Conservation (phyloP, 2,113 vertebrate genomes). For the Lonchura striata region DNA sequence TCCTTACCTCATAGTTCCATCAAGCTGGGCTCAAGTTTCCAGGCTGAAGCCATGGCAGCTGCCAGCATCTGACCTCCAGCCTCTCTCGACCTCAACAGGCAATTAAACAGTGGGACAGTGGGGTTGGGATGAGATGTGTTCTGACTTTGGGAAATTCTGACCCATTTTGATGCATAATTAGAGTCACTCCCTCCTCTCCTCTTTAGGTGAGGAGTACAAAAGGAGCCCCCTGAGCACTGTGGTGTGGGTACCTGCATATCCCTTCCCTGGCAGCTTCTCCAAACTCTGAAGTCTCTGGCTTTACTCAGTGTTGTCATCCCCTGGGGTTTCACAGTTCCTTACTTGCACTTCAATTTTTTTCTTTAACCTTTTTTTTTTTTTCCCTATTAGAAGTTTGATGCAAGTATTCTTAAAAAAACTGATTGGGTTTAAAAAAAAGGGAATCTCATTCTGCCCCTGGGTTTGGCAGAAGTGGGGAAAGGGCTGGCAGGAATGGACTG, state of each 20-base stretch:
- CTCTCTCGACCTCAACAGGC: background rate
- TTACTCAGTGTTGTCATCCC: background rate
- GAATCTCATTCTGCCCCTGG: background rate
- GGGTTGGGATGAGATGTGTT: background rate
- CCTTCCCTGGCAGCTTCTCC: background rate
- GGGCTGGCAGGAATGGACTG: background rate
- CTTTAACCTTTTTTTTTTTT: background rate
- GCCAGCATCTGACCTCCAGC: background rate
- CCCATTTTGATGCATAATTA: background rate
- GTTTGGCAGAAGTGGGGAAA: background rate
- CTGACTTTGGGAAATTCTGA: background rate
- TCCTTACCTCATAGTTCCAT: background rate
- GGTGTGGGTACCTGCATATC: background rate
- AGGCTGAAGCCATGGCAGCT: background rate
- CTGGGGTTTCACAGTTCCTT: background rate
- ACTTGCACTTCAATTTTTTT: background rate
- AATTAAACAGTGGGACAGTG: background rate
- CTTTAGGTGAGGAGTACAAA: too few relatives aligned
- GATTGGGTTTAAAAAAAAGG: background rate
- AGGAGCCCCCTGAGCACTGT: fast-evolving
- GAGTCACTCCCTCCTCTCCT: background rate
- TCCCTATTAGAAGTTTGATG: background rate
- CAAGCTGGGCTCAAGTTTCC: slow-evolving; percentile 22
- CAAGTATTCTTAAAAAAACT: background rate
- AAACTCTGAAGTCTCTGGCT: background rate